A percentile compares a stretch with the other conserved stretches of the same genome.
These are phyloP conservation scores for Lucinisca nassula DNA, from an alignment of 2,888 invertebrate species.

Conservation along the genomic window DNA sequence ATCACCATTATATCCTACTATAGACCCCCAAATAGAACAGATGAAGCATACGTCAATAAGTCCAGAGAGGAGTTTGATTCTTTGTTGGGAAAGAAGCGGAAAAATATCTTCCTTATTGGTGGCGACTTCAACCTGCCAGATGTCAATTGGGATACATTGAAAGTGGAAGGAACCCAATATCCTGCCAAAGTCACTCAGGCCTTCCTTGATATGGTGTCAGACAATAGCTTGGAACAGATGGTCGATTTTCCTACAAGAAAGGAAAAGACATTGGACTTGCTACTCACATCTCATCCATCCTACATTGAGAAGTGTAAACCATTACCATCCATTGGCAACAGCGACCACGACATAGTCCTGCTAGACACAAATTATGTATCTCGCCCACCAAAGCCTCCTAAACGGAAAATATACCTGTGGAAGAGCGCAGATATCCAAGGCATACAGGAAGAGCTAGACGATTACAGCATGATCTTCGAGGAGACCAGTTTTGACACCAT, in stretches of 20 bases:
- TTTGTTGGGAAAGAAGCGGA: too few relatives aligned
- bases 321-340: conserved; percentile 14
- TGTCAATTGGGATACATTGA: not conserved
- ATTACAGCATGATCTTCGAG: not conserved
- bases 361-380: not conserved
- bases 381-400: not conserved
- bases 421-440: not conserved
- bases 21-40: conserved; percentile 1
- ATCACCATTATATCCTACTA: not conserved
- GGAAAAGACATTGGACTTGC: conserved; percentile 21
- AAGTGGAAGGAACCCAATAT: not conserved
- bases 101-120: not conserved
- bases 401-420: not conserved
- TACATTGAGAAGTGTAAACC: conserved; percentile 33
- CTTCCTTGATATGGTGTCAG: not conserved
- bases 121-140: not conserved
- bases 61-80: too few relatives aligned
- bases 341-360: conserved; percentile 18
- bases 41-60: too few relatives aligned
- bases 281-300: conserved; percentile 18
- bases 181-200: not conserved
- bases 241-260: conserved; percentile 38
- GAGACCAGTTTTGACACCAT: not conserved
- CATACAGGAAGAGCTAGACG: not conserved
- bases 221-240: conserved; percentile 17